Conservation (phyloP, 2,888 invertebrate species). For the Lasioglossum oenotherae region DNA sequence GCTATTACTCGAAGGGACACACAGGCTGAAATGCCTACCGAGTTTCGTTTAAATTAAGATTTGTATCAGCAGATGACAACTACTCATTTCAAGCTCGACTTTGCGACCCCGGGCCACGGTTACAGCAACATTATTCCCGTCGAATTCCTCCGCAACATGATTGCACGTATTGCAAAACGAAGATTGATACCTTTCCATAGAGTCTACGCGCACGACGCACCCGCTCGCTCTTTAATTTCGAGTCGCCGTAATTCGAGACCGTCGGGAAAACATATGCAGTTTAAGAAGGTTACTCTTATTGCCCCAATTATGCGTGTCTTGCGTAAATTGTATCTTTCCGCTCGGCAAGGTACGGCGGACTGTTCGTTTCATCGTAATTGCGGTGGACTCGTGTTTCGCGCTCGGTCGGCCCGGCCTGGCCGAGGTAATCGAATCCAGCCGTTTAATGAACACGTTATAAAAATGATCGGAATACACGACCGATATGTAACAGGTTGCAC, state of each 20-base stretch:
- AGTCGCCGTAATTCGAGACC: conserved; percentile 9
- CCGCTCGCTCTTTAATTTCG: conserved; percentile 1
- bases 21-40: not conserved
- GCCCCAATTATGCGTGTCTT: conserved; percentile 56
- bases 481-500: conserved; percentile 49
- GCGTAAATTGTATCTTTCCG: conserved; percentile 34
- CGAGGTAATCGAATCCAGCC: conserved; percentile 2
- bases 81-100: not conserved
- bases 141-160: not conserved
- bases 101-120: not conserved
- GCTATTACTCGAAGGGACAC: not conserved
- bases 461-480: conserved; percentile 22
- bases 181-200: conserved; percentile 1
- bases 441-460: conserved; percentile 20
- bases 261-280: conserved; percentile 9
- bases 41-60: not conserved
- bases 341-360: not conserved
- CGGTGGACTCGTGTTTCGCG: not conserved
- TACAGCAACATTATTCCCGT: not conserved
- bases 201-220: not conserved
- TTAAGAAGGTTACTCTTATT: conserved; percentile 46
- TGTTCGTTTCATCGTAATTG: not conserved
- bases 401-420: not conserved
- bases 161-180: not conserved
- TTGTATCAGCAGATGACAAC: not conserved